Evolutionary conservation across 2,888 invertebrate species (phyloP).

Genomic region (Therioaphis trifolii): DNA sequence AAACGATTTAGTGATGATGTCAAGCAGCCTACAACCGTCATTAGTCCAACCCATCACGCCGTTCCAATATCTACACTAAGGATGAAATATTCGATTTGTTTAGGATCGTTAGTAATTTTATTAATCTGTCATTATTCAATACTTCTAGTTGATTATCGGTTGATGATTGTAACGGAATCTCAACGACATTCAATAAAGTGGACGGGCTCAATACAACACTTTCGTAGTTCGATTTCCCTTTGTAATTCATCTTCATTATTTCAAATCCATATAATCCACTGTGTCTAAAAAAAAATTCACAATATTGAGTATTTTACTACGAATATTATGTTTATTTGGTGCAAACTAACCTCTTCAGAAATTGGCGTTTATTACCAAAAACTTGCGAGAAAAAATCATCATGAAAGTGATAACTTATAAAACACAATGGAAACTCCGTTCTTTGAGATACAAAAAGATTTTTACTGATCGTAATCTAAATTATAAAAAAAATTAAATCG

Average conservation of each 20-base stretch:
- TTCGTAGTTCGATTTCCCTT: constrained; percentile 14
- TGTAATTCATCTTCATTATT: constrained; percentile 33
- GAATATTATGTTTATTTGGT: background rate
- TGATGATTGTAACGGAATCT: constrained; percentile 46
- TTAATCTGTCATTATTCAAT: background rate
- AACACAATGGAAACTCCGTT: constrained; percentile 44
- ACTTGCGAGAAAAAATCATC: constrained; percentile 58
- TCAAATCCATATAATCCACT: constrained; percentile 50
- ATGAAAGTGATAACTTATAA: constrained; percentile 46
- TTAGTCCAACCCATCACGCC: constrained; percentile 37
- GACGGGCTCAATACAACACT: constrained; percentile 18
- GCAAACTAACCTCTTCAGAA: constrained; percentile 46
- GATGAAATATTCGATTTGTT: background rate
- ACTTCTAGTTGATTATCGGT: constrained; percentile 36
- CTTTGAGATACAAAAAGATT: constrained; percentile 24
- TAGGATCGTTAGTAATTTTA: background rate
- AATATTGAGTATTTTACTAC: background rate
- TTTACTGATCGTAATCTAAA: constrained; percentile 42
- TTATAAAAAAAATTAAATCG: background rate
- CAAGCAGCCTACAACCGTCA: constrained; percentile 44
- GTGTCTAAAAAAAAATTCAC: background rate
- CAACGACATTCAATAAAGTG: constrained; percentile 19
- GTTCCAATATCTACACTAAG: constrained; percentile 55
- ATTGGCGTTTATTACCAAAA: constrained; percentile 24
- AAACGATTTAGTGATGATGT: constrained; percentile 13